A percentile compares a stretch with the other conserved stretches of the same genome.
Conservation (phyloP, 2,113 vertebrate species). For the Sitta europaea region DNA sequence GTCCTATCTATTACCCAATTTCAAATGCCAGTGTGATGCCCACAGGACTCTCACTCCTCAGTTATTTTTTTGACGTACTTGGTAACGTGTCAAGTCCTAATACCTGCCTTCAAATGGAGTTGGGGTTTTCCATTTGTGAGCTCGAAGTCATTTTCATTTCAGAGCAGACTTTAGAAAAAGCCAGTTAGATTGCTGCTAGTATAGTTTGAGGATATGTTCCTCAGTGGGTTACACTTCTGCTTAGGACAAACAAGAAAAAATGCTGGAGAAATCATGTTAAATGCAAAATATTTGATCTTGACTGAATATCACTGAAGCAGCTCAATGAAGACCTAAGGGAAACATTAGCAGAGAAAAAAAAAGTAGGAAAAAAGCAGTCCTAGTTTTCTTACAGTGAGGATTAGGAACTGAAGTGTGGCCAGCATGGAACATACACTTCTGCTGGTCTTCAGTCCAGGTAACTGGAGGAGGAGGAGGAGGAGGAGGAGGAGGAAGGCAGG, state of each 20-base stretch:
- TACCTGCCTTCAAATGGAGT: not conserved
- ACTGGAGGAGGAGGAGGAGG: no score
- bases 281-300: conserved; percentile 52
- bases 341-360: not conserved
- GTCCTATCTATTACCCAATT: conserved; percentile 45
- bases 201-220: not conserved
- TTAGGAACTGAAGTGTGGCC: not conserved
- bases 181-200: not conserved
- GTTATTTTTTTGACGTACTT: conserved; percentile 21
- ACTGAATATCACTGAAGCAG: conserved; percentile 15
- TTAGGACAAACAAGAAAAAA: not conserved
- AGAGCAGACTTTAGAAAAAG: not conserved
- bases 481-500: not conserved
- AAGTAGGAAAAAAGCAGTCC: rapidly evolving
- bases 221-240: not conserved
- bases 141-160: not conserved
- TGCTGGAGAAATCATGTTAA: not conserved
- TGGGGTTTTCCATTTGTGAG: conserved; percentile 14
- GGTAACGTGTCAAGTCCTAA: conserved; percentile 16
- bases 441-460: not conserved
- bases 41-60: not conserved
- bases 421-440: not conserved
- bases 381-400: not conserved
- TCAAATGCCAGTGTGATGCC: not conserved
- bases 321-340: not conserved